A percentile compares a stretch with the other conserved stretches of the same genome.
phyloP scores from a whole-genome alignment of 1,140 invertebrate genomes.

The Agrypnia vestita region DNA sequence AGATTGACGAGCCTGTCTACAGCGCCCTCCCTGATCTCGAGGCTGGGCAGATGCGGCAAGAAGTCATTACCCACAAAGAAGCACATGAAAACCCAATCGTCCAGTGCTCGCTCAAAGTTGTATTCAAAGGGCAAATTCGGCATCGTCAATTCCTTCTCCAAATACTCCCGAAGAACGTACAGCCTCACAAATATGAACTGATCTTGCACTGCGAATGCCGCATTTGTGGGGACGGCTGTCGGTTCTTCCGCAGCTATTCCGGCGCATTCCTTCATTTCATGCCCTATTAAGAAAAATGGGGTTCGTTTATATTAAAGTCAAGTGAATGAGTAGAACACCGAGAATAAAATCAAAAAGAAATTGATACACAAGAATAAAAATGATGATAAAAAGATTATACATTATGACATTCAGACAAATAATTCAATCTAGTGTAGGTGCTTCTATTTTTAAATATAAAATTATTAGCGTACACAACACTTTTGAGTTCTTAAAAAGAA shows the following conservation, averaged over 20 bases:
- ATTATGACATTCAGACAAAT: no score
- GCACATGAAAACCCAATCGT: constrained; percentile 99
- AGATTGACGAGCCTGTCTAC: constrained; percentile 95
- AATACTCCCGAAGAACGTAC: constrained; percentile 95
- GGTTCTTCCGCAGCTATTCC: constrained; percentile 75
- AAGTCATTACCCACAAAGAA: constrained; percentile 99
- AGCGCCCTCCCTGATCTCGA: constrained; percentile 98
- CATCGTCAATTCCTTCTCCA: constrained; percentile 93
- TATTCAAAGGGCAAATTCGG: constrained; percentile 94
- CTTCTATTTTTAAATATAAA: no score
- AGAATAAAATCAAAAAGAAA: no score
- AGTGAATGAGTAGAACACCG: no score
- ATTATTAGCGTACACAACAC: no score
- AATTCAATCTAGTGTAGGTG: no score
- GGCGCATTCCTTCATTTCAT: constrained; percentile 96
- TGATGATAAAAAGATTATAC: no score
- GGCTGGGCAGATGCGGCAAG: constrained; percentile 96
- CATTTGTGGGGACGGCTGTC: constrained; percentile 67
- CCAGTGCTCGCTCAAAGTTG: constrained; percentile 91
- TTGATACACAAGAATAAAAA: no score
- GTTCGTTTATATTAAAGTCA: no score
- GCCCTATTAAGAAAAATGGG: constrained; percentile 73
- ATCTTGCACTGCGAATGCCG: constrained; percentile 80
- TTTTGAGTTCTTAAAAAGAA: no score
- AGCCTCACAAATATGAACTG: constrained; percentile 94